A percentile compares a stretch with the other conserved stretches of the same genome.
Conservation (phyloP, 2,888 invertebrate genomes). For the Acrobasis consociella region DNA sequence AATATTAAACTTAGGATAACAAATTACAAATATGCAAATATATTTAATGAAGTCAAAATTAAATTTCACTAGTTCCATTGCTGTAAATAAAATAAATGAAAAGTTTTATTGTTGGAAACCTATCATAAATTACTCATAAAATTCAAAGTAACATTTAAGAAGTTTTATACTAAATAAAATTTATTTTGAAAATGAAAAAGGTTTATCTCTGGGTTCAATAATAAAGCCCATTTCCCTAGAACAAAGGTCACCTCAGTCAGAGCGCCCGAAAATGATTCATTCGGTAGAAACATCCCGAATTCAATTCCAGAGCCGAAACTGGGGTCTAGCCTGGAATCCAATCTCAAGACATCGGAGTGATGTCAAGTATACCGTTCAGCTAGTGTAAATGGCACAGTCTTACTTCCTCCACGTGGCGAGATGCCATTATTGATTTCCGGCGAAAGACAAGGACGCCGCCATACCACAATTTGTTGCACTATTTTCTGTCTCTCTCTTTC, state of each 20-base stretch:
- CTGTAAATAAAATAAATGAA: not conserved
- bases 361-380: constrained; percentile 54
- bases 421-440: constrained; percentile 83
- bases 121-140: constrained; percentile 1
- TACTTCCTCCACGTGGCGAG: constrained; percentile 78
- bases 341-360: constrained; percentile 55
- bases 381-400: constrained; percentile 73
- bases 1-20: not conserved
- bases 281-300: constrained; percentile 37
- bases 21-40: not conserved
- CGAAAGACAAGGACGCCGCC: constrained; percentile 67
- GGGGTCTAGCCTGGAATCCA: constrained; percentile 51
- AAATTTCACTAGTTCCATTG: too few species aligned
- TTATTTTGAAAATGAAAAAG: too few species aligned
- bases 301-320: constrained; percentile 42
- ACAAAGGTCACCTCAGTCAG: not conserved
- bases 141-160: not conserved
- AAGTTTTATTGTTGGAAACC: not conserved
- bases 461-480: constrained; percentile 81
- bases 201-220: too few species aligned
- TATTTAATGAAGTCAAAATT: too few species aligned
- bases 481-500: constrained; percentile 71
- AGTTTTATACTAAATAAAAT: too few species aligned
- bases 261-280: constrained; percentile 34
- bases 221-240: not conserved